Base-by-base conservation (phyloP, 2,888 invertebrate genomes). In the Volucella zonaria region DNA sequence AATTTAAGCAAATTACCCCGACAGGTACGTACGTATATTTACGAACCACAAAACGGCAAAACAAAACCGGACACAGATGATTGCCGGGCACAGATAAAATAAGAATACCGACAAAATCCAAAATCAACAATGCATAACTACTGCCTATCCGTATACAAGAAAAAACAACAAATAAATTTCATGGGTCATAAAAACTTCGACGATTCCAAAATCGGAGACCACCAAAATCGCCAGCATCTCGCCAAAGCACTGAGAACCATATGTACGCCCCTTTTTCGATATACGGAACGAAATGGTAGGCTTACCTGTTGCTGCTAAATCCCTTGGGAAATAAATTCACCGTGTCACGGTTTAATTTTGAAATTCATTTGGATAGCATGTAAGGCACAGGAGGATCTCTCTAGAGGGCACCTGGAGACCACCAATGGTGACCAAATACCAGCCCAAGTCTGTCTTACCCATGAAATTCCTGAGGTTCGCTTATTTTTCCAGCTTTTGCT, bases 151-250 rank as follows among this genome's bases (percentile, higher is more conserved):
- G 6, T 31, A 31, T 31, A 67, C 61, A 40, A 40, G 4, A 59
- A 74, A 75, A 51, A 62, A 64, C 54, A 62, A 49, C 64, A 79
- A 79, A 70, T 58, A 71, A 71, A 80, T 80, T 76, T 76, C 80
- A 76, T 80, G 83, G 76, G 47, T 51, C 80, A 81, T 81, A 81
- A 85, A 85, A 85, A 81, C 76, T 58, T 85, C 80, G 76, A 51
- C 80, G 66, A 75, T 66, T 64, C 64, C 31, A 54, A 58, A 68
- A 76, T 59, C 49, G 47, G 14, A 40, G 83, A 85, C 85, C 85
- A 85, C 85, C 81, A 73, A 76, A 77, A 85, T 77, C 76, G 85
- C 56, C 67, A 62, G 61, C 61, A 70, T 80, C 76, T 51, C 66
- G 64, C 31, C 6, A 31, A 31, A 31, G 31, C 31, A 6, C 31